A percentile compares a stretch with the other conserved stretches of the same genome.
Conservation (phyloP, 2,888 invertebrate genomes). For the Agrochola litura region DNA sequence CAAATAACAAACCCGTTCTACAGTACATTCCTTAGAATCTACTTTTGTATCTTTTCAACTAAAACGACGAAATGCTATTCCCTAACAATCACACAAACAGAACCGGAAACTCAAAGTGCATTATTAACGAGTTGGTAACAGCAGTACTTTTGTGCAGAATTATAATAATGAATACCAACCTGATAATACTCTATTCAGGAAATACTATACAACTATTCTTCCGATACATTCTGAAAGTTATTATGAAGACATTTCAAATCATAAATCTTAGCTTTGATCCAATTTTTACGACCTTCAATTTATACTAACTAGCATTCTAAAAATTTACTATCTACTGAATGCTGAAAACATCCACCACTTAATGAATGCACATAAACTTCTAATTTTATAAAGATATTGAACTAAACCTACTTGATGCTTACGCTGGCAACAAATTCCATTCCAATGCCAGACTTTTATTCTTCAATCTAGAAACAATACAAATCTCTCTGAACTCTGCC, state of each 20-base stretch:
- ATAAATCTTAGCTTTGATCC: constrained; percentile 70
- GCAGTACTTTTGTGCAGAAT: constrained; percentile 70
- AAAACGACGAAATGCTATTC: constrained; percentile 62
- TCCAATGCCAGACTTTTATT: constrained; percentile 74
- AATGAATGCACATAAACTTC: constrained; percentile 88
- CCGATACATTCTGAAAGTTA: constrained; percentile 63
- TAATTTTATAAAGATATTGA: constrained; percentile 87
- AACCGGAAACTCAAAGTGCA: constrained; percentile 80
- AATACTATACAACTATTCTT: constrained; percentile 68
- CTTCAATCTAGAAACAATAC: constrained; percentile 27
- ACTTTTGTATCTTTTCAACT: constrained; percentile 4
- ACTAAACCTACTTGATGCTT: constrained; percentile 85
- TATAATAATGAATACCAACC: constrained; percentile 63
- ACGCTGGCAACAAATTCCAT: constrained; percentile 82
- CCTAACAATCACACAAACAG: constrained; percentile 57
- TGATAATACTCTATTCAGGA: constrained; percentile 66
- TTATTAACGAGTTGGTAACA: constrained; percentile 81
- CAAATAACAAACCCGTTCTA: not conserved
- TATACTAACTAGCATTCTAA: constrained; percentile 90
- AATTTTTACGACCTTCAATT: constrained; percentile 83
- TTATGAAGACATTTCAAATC: constrained; percentile 55
- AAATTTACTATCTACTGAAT: constrained; percentile 90
- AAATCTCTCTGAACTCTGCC: not conserved
- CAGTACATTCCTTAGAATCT: constrained; percentile 40
- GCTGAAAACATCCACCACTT: constrained; percentile 85